These are phyloP conservation scores for Furnarius figulus DNA, from an alignment of 2,113 vertebrate species.

Conservation along the genomic window DNA sequence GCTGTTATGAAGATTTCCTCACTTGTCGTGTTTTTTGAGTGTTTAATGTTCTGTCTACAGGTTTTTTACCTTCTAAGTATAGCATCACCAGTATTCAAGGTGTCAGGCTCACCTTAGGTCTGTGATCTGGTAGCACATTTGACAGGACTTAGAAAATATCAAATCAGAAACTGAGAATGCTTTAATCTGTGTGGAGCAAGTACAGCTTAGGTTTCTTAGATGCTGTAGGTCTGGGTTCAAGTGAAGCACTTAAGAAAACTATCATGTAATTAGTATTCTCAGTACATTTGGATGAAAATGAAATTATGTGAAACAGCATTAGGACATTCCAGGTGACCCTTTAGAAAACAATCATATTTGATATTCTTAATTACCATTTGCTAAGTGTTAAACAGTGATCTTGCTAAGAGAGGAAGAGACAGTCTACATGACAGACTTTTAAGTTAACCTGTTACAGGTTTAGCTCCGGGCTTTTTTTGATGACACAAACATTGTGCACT, in stretches of 20 bases:
- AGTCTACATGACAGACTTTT: not conserved
- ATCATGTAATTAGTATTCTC: not conserved
- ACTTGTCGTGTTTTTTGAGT: not conserved
- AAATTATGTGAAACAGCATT: not conserved
- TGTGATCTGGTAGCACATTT: not conserved
- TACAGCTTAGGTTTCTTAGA: not conserved
- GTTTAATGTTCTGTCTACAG: not conserved
- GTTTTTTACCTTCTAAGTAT: not conserved
- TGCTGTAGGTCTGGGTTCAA: not conserved
- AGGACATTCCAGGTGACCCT: not conserved
- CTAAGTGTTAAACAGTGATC: not conserved
- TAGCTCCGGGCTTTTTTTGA: not conserved
- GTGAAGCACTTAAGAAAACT: not conserved
- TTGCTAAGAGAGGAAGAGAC: not conserved
- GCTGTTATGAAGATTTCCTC: not conserved
- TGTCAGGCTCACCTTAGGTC: not conserved
- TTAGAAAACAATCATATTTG: not conserved
- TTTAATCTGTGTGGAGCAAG: not conserved
- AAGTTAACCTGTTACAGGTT: not conserved
- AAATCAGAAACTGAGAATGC: not conserved
- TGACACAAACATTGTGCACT: not conserved
- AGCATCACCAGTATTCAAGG: not conserved
- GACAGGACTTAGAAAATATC: not conserved
- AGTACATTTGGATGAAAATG: not conserved
- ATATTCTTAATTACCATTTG: not conserved